Percentiles rank a stretch among this genome's conserved stretches.
Conservation (phyloP, 1,140 invertebrate genomes). For the Coelopa frigida region DNA sequence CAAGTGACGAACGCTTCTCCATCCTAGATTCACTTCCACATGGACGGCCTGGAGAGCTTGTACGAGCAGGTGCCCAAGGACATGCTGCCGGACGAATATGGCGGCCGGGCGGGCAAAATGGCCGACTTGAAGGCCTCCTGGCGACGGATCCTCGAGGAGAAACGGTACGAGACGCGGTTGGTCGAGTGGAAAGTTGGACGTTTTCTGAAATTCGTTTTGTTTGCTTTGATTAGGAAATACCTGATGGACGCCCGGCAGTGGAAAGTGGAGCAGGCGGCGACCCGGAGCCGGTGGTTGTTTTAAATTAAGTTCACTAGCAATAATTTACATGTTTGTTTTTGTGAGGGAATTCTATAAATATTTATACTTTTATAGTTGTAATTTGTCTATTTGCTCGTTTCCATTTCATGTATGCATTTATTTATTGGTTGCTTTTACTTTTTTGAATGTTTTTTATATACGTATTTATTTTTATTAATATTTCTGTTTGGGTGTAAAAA, state of each 20-base stretch:
- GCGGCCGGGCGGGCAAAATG: slow-evolving; percentile 52
- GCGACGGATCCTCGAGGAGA: slow-evolving; percentile 38
- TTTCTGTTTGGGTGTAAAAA: too few relatives aligned
- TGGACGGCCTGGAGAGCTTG: slow-evolving; percentile 53
- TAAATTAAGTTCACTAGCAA: too few relatives aligned
- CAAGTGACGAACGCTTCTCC: slow-evolving; percentile 48
- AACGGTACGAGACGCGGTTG: slow-evolving; percentile 21
- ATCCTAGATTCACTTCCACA: slow-evolving; percentile 55
- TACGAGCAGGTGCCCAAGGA: slow-evolving; percentile 54
- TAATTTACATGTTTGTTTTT: too few relatives aligned
- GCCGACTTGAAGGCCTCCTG: slow-evolving; percentile 52
- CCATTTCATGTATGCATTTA: too few relatives aligned
- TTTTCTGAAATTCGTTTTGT: too few relatives aligned
- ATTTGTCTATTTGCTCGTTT: too few relatives aligned
- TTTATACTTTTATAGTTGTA: too few relatives aligned
- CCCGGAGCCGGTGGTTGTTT: slow-evolving; percentile 32
- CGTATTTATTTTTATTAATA: too few relatives aligned
- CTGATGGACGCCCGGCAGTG: slow-evolving; percentile 32
- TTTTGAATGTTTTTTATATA: too few relatives aligned
- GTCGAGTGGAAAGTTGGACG: too few relatives aligned
- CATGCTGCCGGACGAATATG: slow-evolving; percentile 57
- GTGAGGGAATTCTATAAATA: too few relatives aligned
- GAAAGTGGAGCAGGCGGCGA: slow-evolving; percentile 16
- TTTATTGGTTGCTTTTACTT: too few relatives aligned
- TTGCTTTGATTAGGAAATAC: slow-evolving; percentile 20